These are phyloP conservation scores for Euzetes globulus DNA, from an alignment of 2,888 invertebrate species.

Conservation along the genomic window DNA sequence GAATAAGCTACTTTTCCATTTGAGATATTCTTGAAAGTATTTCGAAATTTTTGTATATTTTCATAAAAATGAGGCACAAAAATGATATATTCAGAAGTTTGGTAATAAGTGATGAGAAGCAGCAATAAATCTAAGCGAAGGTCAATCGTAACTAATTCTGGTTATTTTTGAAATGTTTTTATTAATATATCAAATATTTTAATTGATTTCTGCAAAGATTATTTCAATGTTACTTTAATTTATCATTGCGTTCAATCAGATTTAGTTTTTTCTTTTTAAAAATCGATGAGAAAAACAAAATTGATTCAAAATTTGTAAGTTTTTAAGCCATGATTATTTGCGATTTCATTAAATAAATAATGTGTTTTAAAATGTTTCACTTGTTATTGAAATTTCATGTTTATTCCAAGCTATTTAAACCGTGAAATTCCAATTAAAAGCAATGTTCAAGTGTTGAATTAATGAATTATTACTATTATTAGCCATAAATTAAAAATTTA, in stretches of 20 bases:
- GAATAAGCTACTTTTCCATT: too few species aligned
- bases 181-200: constrained; percentile 15
- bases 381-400: too few species aligned
- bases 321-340: too few species aligned
- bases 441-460: too few species aligned
- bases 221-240: not conserved
- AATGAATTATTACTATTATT: too few species aligned
- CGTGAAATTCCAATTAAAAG: too few species aligned
- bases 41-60: not conserved
- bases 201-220: not conserved
- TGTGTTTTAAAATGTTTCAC: too few species aligned
- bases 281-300: not conserved
- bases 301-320: too few species aligned
- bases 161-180: constrained; percentile 12
- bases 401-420: too few species aligned
- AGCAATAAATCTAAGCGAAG: constrained; percentile 14
- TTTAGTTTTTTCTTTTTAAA: not conserved
- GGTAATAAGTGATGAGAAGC: not conserved
- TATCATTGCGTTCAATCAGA: not conserved
- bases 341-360: too few species aligned
- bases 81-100: not conserved
- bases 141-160: not conserved
- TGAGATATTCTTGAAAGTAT: not conserved
- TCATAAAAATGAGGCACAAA: not conserved
- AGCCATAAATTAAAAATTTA: too few species aligned